These are phyloP conservation scores for Philopotamus ludificatus DNA, from an alignment of 1,140 invertebrate genomes.

Conservation along the genomic window DNA sequence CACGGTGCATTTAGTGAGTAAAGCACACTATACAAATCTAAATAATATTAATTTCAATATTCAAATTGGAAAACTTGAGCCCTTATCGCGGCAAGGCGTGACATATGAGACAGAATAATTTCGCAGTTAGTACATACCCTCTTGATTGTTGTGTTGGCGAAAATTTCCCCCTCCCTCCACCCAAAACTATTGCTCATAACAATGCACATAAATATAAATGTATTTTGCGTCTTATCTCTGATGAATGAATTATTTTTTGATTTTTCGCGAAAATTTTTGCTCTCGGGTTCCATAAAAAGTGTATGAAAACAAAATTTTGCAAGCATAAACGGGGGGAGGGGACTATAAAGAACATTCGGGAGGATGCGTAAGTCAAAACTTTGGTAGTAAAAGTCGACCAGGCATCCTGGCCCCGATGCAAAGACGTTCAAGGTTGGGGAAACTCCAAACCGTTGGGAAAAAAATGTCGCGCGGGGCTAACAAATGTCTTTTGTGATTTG, in stretches of 20 bases:
- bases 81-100: neutral
- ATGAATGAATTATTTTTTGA: no score
- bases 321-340: slow-evolving; percentile 7
- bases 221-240: neutral
- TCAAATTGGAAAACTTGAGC: slow-evolving; percentile 13
- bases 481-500: neutral
- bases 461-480: neutral
- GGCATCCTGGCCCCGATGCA: slow-evolving; percentile 4
- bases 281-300: slow-evolving; percentile 5
- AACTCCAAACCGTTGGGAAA: neutral
- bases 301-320: slow-evolving; percentile 25
- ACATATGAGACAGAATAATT: slow-evolving; percentile 21
- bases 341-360: slow-evolving; percentile 30
- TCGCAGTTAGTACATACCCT: slow-evolving; percentile 14
- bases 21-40: neutral
- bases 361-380: slow-evolving; percentile 33
- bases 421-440: slow-evolving; percentile 13
- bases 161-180: no score
- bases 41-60: slow-evolving; percentile 24
- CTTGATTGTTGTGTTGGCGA: slow-evolving; percentile 16
- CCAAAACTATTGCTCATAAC: no score
- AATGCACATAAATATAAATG: neutral
- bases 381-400: slow-evolving; percentile 26
- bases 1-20: neutral
- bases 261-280: neutral